Base-by-base conservation (phyloP, 2,888 invertebrate species). In the Lamproptera curius region DNA sequence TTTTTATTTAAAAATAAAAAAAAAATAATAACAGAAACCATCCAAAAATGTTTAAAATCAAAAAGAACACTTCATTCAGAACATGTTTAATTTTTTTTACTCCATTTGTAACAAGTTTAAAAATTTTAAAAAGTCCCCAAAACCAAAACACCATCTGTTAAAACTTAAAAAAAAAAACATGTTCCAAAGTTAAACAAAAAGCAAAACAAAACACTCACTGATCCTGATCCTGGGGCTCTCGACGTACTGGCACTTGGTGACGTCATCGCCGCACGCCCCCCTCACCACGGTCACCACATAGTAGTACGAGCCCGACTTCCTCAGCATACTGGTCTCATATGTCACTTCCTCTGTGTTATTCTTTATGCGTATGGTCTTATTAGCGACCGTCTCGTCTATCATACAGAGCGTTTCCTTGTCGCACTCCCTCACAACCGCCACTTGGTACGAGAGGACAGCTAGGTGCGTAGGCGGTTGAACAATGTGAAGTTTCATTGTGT, bases 211-310 rank as follows among this genome's bases (percentile, higher is more conserved):
- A 23, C 51, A 78, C 83, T 83, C 42, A 87, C 87, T 76, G 13
- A 86, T 82, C 39, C 57, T 59, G 50, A 86, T 78, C 53, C 67
- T 73, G 0, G 86, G 81, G 49, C 85, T 86, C 42, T 77, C 72
- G 1, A 81, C 76, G 14, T 54, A 57, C 53, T 61, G 73, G 50
- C 86, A 86, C 1, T 52, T 43, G 1, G 57, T 56, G 2, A 51
- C 42, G 9, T 56, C 57, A 0, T 52, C 48, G 14, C 55, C 56
- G 33, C 84, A 85, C 1, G 46, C 59, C 0, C 58, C 60, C 53
- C 86, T 82, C 14, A 78, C 41, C 0, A 85, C 81, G 0, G 67
- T 78, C 3, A 87, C 80, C 2, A 75, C 61, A 52, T 85, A 87
- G 36, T 75, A 78, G 45, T 73, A 80, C 0, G 67, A 64, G 0